Evolutionary conservation across 92 coral and sea anemone species (phyloP).

Genomic region (Umimayanthus chanpuru): DNA sequence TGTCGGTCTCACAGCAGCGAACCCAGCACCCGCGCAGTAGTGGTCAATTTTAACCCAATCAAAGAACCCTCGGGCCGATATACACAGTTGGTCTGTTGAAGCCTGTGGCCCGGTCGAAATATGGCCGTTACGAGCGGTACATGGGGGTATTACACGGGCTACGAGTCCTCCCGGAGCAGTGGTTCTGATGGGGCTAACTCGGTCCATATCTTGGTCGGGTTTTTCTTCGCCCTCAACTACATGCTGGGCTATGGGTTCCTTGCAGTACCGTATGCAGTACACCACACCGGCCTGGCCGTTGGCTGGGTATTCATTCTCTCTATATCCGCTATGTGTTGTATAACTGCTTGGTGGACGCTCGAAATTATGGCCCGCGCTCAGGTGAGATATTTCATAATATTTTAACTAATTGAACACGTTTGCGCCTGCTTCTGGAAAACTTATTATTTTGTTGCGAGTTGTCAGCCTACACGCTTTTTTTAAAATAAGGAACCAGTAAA

Average conservation of each 20-base stretch:
- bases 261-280: slow-evolving; percentile 30
- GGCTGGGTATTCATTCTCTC: slow-evolving; percentile 20
- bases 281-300: slow-evolving; percentile 33
- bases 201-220: slow-evolving; percentile 32
- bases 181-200: background rate
- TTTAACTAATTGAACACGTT: too few species aligned
- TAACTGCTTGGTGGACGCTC: slow-evolving; percentile 42
- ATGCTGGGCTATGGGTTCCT: slow-evolving; percentile 44
- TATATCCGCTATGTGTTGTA: slow-evolving; percentile 32
- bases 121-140: background rate
- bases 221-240: slow-evolving; percentile 42
- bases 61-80: background rate
- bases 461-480: too few species aligned
- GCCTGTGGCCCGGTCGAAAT: background rate
- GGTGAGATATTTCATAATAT: background rate
- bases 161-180: background rate
- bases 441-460: too few species aligned
- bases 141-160: slow-evolving; percentile 40
- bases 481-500: too few species aligned
- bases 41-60: background rate
- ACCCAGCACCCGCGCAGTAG: background rate
- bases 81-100: background rate
- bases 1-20: background rate
- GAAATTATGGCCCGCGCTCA: slow-evolving; percentile 47
- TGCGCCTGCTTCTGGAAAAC: too few species aligned